Conservation (phyloP, 37 sponge, comb jelly and placozoan genomes). For the Cliona cf. orientalis region DNA sequence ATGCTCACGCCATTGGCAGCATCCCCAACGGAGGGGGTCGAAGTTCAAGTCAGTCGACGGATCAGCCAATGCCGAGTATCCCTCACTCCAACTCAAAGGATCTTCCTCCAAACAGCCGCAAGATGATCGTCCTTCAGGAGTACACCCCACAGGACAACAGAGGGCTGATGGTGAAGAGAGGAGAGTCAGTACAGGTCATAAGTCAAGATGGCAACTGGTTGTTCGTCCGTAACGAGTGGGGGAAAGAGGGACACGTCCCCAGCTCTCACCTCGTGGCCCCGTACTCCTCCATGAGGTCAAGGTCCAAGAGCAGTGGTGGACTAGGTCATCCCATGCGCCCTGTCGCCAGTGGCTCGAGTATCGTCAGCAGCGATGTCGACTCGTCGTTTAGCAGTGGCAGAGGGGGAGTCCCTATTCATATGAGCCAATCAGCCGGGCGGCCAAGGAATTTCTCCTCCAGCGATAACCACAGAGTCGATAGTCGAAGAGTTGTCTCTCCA, state of each 20-base stretch:
- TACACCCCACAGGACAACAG: conserved; percentile 32
- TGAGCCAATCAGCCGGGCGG: conserved; percentile 35
- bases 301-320: neutral
- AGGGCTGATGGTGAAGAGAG: conserved; percentile 63
- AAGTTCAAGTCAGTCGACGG: neutral
- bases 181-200: conserved; percentile 69
- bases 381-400: no score
- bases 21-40: no score
- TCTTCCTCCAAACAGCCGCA: conserved; percentile 31
- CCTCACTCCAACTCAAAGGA: conserved; percentile 40
- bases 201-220: conserved; percentile 61
- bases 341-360: conserved; percentile 33
- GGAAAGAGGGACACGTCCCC: conserved; percentile 70
- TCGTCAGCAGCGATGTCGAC: neutral
- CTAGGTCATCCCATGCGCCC: conserved; percentile 16
- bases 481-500: neutral
- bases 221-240: conserved; percentile 59
- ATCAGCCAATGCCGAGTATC: neutral
- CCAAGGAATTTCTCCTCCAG: neutral
- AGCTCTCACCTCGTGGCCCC: conserved; percentile 50
- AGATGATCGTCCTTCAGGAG: conserved; percentile 64
- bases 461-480: neutral
- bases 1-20: neutral
- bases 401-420: conserved; percentile 25
- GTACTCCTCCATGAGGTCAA: conserved; percentile 18